Evolutionary conservation across 2,888 invertebrate species (phyloP).

Genomic region (Leucoma salicis): DNA sequence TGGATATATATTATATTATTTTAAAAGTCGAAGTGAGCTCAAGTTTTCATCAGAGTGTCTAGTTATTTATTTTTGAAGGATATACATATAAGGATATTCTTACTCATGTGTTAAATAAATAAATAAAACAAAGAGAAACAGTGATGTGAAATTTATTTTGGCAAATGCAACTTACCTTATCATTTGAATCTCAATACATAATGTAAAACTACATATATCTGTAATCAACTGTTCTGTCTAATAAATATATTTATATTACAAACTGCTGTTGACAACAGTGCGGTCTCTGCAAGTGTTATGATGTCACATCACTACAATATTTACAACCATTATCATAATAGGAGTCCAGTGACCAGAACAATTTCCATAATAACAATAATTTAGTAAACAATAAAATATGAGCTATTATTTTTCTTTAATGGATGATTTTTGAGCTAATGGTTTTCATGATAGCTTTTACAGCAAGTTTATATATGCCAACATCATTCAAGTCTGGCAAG

Average conservation of each 20-base stretch:
- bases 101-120: too few relatives aligned
- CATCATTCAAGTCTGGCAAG: too few relatives aligned
- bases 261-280: slow-evolving; percentile 9
- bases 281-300: slow-evolving; percentile 43
- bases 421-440: slow-evolving; percentile 27
- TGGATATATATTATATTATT: too few relatives aligned
- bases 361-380: slow-evolving; percentile 57
- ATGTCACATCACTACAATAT: slow-evolving; percentile 51
- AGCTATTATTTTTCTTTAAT: slow-evolving; percentile 30
- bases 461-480: too few relatives aligned
- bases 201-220: slow-evolving; percentile 66
- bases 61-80: too few relatives aligned
- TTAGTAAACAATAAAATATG: slow-evolving; percentile 53
- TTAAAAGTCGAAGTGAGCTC: too few relatives aligned
- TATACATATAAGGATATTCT: too few relatives aligned
- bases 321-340: slow-evolving; percentile 59
- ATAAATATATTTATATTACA: slow-evolving; percentile 60
- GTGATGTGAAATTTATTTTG: slow-evolving; percentile 80
- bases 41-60: too few relatives aligned
- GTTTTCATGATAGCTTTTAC: neutral
- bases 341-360: slow-evolving; percentile 72
- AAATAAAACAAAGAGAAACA: slow-evolving; percentile 49
- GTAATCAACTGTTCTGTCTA: slow-evolving; percentile 48
- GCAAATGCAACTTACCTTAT: slow-evolving; percentile 80
- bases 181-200: slow-evolving; percentile 70